Conservation (phyloP, 2,113 vertebrate species). For the Diadophis punctatus region DNA sequence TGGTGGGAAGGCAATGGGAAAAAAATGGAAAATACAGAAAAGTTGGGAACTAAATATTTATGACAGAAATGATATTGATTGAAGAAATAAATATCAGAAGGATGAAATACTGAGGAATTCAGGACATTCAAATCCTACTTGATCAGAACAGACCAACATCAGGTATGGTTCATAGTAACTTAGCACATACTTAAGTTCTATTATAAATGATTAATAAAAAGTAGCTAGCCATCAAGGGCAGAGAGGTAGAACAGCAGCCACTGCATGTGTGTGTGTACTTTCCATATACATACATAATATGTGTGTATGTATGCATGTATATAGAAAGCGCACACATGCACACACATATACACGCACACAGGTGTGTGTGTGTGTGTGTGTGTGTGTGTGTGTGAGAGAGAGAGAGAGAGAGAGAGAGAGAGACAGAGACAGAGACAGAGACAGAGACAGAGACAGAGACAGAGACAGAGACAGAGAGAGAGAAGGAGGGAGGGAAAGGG, state of each 20-base stretch:
- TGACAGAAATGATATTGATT: neutral
- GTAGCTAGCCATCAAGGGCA: neutral
- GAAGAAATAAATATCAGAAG: neutral
- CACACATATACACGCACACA: no score
- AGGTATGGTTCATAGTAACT: neutral
- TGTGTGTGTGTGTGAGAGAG: no score
- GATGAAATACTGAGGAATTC: neutral
- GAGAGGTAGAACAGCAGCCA: neutral
- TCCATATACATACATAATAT: neutral
- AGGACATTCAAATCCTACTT: neutral
- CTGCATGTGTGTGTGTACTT: neutral
- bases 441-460: no score
- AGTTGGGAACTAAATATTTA: neutral
- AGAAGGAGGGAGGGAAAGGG: no score
- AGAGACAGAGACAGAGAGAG: no score
- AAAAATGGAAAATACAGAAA: neutral
- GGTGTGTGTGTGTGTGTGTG: no score
- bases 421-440: no score
- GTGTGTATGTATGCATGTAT: no score
- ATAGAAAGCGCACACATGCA: neutral
- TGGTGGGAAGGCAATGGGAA: neutral
- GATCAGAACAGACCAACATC: neutral
- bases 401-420: no score
- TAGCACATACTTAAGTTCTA: neutral
- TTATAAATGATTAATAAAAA: neutral